phyloP scores from a whole-genome alignment of 92 coral and sea anemone species.

The Pocillopora grandis region DNA sequence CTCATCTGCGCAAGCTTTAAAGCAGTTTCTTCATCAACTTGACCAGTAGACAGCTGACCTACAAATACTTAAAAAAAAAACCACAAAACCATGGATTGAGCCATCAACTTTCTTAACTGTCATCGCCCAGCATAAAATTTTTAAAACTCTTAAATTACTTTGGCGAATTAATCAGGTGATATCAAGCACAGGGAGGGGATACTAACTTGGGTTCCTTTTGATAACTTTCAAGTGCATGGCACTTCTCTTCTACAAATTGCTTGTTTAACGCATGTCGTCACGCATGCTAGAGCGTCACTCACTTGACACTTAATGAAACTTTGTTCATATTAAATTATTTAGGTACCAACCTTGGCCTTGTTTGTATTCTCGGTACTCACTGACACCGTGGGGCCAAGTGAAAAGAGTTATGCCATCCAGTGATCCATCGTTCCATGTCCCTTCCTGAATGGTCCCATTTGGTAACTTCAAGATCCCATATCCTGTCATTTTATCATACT shows the following conservation, averaged over 20 bases:
- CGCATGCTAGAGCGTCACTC: too few species aligned
- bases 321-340: not conserved
- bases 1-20: constrained; percentile 12
- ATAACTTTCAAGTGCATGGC: too few species aligned
- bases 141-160: too few species aligned
- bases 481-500: constrained; percentile 71
- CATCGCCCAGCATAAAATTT: too few species aligned
- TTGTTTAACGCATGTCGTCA: too few species aligned
- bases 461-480: constrained; percentile 65
- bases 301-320: not conserved
- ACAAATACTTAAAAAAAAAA: not conserved
- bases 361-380: constrained; percentile 72
- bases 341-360: constrained; percentile 45
- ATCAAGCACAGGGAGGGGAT: too few species aligned
- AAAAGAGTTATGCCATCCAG: constrained; percentile 72
- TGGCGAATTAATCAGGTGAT: too few species aligned
- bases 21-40: constrained; percentile 32
- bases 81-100: not conserved
- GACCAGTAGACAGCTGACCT: constrained; percentile 18
- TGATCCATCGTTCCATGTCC: constrained; percentile 69
- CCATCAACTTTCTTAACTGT: too few species aligned
- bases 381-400: constrained; percentile 81
- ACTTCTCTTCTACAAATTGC: too few species aligned
- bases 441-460: constrained; percentile 74
- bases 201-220: too few species aligned